Conservation (phyloP, 2,113 vertebrate species). For the Emberiza fucata region DNA sequence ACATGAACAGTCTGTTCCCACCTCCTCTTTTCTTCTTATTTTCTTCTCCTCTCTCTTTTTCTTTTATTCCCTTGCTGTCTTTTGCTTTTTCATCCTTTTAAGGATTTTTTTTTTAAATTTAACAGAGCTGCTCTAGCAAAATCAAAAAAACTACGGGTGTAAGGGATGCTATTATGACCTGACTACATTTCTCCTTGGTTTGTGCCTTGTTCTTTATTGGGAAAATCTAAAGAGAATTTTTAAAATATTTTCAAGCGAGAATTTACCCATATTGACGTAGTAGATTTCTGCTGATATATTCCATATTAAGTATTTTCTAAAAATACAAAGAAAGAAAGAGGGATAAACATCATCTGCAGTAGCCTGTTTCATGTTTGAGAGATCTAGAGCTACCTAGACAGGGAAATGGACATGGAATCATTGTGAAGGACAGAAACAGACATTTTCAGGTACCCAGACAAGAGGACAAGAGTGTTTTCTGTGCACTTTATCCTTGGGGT, state of each 20-base stretch:
- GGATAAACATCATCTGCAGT: not conserved
- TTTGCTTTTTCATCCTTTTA: not conserved
- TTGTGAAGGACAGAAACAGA: not conserved
- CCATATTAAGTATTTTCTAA: not conserved
- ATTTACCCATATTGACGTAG: not conserved
- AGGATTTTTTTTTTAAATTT: not conserved
- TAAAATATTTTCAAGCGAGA: accelerated
- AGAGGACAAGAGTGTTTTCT: not conserved
- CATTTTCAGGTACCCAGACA: not conserved
- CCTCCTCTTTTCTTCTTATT: not conserved
- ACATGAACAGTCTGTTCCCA: not conserved
- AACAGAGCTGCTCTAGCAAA: not conserved
- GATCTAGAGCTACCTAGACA: not conserved
- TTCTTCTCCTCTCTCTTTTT: not conserved
- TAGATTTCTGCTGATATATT: not conserved
- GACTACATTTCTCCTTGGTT: not conserved
- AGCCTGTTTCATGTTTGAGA: not conserved
- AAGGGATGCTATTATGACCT: not conserved
- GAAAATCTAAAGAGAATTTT: not conserved
- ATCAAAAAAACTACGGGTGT: accelerated
- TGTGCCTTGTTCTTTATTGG: not conserved
- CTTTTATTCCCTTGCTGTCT: accelerated
- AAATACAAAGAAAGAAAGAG: not conserved
- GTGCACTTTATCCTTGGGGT: not conserved
- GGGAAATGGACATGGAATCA: accelerated